Evolutionary conservation across 2,797 vertebrate species (phyloP).

Genomic region (Scyliorhinus canicula): DNA sequence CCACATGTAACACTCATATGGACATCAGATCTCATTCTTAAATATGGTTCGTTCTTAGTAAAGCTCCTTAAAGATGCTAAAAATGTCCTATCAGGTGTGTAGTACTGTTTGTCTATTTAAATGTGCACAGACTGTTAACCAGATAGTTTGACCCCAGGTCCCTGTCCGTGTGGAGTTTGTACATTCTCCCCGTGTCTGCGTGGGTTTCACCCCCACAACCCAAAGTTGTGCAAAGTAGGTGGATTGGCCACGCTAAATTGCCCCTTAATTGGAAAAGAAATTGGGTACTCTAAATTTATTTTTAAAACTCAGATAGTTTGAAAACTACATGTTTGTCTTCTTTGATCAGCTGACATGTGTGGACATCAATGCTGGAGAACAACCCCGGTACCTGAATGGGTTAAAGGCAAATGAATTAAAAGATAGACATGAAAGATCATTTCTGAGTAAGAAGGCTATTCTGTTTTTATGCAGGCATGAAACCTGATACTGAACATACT

Average conservation of each 20-base stretch:
- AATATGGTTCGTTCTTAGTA: not conserved
- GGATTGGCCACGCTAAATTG: too few species aligned
- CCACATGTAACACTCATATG: not conserved
- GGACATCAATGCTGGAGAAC: not conserved
- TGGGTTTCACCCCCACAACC: too few species aligned
- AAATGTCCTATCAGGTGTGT: not conserved
- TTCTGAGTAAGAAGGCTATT: not conserved
- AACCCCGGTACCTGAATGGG: not conserved
- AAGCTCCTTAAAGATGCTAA: not conserved
- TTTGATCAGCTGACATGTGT: not conserved
- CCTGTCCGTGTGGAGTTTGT: too few species aligned
- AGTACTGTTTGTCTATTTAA: not conserved
- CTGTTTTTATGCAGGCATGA: not conserved
- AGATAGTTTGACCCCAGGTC: not conserved
- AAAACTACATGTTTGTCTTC: not conserved
- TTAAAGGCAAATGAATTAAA: not conserved
- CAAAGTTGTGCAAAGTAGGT: too few species aligned
- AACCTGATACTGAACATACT: not conserved
- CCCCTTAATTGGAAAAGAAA: too few species aligned
- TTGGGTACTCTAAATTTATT: too few species aligned
- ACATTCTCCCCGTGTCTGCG: too few species aligned
- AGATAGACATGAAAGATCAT: not conserved
- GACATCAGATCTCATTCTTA: not conserved
- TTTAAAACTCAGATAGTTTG: not conserved
- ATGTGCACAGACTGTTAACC: not conserved